phyloP scores from a whole-genome alignment of 2,888 invertebrate genomes.

The Leucoptera coffeella region DNA sequence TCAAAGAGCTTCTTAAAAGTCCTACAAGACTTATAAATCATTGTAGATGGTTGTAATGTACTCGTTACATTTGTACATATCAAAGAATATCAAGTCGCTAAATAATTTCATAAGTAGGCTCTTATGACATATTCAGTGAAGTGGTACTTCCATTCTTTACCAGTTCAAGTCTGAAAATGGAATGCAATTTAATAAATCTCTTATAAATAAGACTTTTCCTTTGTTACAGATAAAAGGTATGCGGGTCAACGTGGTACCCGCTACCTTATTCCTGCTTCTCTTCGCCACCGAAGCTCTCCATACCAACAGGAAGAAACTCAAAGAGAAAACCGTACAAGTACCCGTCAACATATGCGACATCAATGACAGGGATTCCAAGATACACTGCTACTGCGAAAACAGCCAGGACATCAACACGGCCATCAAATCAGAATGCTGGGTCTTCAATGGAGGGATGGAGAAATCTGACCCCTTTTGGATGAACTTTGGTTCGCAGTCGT shows the following conservation, averaged over 20 bases:
- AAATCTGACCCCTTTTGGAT: slow-evolving; percentile 66
- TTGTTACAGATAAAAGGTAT: slow-evolving; percentile 45
- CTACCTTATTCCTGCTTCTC: slow-evolving; percentile 45
- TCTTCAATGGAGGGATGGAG: slow-evolving; percentile 63
- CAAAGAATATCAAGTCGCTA: too few species aligned
- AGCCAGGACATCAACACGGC: slow-evolving; percentile 51
- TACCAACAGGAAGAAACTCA: slow-evolving; percentile 37
- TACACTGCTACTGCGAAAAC: slow-evolving; percentile 63
- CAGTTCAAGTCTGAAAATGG: too few species aligned
- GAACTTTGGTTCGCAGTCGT: slow-evolving; percentile 65
- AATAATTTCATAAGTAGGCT: too few species aligned
- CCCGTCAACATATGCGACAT: slow-evolving; percentile 52
- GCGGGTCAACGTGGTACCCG: slow-evolving; percentile 44
- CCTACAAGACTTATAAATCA: too few species aligned
- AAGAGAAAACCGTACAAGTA: slow-evolving; percentile 24
- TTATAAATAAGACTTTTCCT: slow-evolving; percentile 4
- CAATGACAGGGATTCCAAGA: slow-evolving; percentile 45
- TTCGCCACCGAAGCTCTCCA: slow-evolving; percentile 39
- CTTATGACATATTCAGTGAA: too few species aligned
- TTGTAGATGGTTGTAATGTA: too few species aligned
- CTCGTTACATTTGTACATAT: too few species aligned
- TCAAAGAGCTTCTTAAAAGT: too few species aligned
- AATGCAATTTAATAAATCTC: too few species aligned
- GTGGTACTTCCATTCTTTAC: too few species aligned
- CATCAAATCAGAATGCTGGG: slow-evolving; percentile 70